Evolutionary conservation across 2,888 invertebrate genomes (phyloP), one percentile per base, ranked within the genome.

Genomic region (Ariolimax columbianus): DNA sequence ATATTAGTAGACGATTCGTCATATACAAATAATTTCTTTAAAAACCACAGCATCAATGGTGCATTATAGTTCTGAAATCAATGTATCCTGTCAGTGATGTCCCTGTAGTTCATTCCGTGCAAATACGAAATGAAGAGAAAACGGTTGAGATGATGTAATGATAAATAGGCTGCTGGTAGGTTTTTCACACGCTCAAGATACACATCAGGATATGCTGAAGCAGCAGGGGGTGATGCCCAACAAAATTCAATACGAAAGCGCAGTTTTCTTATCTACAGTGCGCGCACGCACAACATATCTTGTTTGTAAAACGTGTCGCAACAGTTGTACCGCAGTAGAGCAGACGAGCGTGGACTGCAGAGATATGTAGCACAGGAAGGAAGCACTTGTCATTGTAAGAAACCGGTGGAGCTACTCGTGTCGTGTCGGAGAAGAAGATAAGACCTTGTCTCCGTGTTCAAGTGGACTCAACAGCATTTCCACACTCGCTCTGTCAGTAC

Each of bases 281-380:
- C 9, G 7, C 17, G 47, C 7, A n/a, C n/a, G n/a, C n/a, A n/a
- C n/a, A n/a, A n/a, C n/a, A n/a, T 17, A 7, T 47, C 9, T 47
- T 47, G 47, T 47, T 17, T 11, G 47, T 17, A 17, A 47, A 47
- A 47, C 7, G 47, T 17, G 55, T 23, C 55, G 55, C 23, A 55
- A 14, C 55, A 55, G 17, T 23, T 3, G 55, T n/a, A n/a, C n/a
- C n/a, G 6, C 7, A 66, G 9, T 30, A 33, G 1, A 33, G 40
- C 23, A 75, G 36, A 17, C 1, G 47, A 80, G 47, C 26, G 72
- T 73, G 72, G 72, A 9, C 55, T 43, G 73, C 72, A 70, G 66
- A 82, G 72, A 72, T 82, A 73, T 55, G 30, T 36, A 72, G 33
- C 73, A 36, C 43, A 82, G 72, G 82, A 80, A 80, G 80, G 68